phyloP scores from a whole-genome alignment of 35 echinoderm and acorn worm species.

The Ophiothrix spiculata region DNA sequence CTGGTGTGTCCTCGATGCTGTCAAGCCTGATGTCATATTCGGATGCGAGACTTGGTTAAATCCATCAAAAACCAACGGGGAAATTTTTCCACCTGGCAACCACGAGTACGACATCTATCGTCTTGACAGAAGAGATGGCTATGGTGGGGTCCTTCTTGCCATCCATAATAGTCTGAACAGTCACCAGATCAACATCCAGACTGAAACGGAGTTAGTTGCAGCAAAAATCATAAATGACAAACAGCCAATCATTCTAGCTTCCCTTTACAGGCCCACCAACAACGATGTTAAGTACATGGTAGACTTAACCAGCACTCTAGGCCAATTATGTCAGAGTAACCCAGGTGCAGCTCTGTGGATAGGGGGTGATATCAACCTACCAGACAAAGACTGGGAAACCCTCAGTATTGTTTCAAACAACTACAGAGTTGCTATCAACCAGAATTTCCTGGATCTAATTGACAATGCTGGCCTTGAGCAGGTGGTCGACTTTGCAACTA shows the following conservation, averaged over 20 bases:
- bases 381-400: constrained; percentile 50
- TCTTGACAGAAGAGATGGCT: constrained; percentile 29
- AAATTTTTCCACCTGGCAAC: constrained; percentile 34
- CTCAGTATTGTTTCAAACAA: not conserved
- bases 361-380: constrained; percentile 48
- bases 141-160: constrained; percentile 29
- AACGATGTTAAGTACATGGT: no score
- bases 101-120: constrained; percentile 10
- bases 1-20: constrained; percentile 11
- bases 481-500: not conserved
- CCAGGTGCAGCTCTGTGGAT: constrained; percentile 19
- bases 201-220: no score
- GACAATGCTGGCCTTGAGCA: constrained; percentile 20
- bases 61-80: not conserved
- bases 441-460: not conserved
- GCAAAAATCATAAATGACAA: no score
- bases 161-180: constrained; percentile 18
- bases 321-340: constrained; percentile 1
- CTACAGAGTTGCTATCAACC: not conserved
- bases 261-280: no score
- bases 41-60: constrained; percentile 48
- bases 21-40: constrained; percentile 30
- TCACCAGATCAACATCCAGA: not conserved
- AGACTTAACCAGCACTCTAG: no score
- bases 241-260: no score